Conservation (phyloP, 2,888 invertebrate species). For the Leucophora obtusa region DNA sequence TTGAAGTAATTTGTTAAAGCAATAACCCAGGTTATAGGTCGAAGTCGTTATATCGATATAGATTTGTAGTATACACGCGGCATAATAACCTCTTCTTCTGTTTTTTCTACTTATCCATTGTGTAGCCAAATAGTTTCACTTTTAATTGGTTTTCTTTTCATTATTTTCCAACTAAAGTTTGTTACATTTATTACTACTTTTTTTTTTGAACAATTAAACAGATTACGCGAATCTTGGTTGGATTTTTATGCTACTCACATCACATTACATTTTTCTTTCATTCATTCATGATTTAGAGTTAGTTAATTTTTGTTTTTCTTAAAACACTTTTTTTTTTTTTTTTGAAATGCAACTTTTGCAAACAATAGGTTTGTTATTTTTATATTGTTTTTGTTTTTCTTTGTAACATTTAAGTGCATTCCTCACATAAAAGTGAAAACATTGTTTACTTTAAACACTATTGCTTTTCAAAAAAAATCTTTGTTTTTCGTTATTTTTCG, state of each 20-base stretch:
- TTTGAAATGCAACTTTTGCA: conserved; percentile 38
- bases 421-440: conserved; percentile 61
- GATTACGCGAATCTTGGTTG: conserved; percentile 24
- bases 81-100: neutral
- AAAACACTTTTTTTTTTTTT: conserved; percentile 11
- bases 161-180: conserved; percentile 13
- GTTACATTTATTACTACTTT: neutral
- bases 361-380: conserved; percentile 51
- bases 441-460: conserved; percentile 25
- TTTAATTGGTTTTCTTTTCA: conserved; percentile 23
- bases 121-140: conserved; percentile 29
- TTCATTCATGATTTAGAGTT: conserved; percentile 34
- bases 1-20: too few relatives aligned
- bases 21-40: too few relatives aligned
- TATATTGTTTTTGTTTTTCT: conserved; percentile 24
- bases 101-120: neutral
- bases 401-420: conserved; percentile 46
- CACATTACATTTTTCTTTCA: conserved; percentile 29
- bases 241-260: conserved; percentile 28
- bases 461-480: conserved; percentile 1
- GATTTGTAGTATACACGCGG: too few relatives aligned
- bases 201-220: conserved; percentile 42
- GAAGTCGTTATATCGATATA: too few relatives aligned
- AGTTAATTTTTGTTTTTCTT: neutral
- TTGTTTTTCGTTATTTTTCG: neutral